phyloP scores from a whole-genome alignment of 2,888 invertebrate genomes.

The Hecatera dysodea region DNA sequence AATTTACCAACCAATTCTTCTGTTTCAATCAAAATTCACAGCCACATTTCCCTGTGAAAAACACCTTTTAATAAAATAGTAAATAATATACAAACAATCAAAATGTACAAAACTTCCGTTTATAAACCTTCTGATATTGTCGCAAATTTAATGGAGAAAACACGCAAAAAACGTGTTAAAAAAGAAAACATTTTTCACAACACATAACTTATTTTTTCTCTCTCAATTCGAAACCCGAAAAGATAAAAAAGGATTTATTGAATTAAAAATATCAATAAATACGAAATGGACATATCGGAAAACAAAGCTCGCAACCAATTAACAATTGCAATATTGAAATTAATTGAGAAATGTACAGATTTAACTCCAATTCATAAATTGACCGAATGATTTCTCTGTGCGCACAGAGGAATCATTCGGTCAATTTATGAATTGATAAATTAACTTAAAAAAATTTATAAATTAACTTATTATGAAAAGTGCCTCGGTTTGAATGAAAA shows the following conservation, averaged over 20 bases:
- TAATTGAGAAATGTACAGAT: conserved; percentile 54
- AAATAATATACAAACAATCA: too few relatives aligned
- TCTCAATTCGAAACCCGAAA: neutral
- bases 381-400: too few relatives aligned
- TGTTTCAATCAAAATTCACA: neutral
- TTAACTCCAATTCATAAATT: conserved; percentile 37
- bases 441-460: too few relatives aligned
- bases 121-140: neutral
- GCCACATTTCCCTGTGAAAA: neutral
- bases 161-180: neutral
- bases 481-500: neutral
- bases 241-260: neutral
- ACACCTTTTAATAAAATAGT: neutral
- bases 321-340: conserved; percentile 36
- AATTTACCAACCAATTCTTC: neutral
- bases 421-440: conserved; percentile 21
- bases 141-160: neutral
- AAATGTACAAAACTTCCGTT: neutral
- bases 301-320: conserved; percentile 26
- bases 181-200: neutral
- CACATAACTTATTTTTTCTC: neutral
- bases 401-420: conserved; percentile 32
- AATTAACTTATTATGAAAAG: conserved; percentile 6
- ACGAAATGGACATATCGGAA: neutral
- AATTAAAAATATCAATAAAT: conserved; percentile 18